Percentiles rank a stretch among this genome's conserved stretches.
Conservation (phyloP, 1,140 invertebrate species). For the Drosophila virilis region DNA sequence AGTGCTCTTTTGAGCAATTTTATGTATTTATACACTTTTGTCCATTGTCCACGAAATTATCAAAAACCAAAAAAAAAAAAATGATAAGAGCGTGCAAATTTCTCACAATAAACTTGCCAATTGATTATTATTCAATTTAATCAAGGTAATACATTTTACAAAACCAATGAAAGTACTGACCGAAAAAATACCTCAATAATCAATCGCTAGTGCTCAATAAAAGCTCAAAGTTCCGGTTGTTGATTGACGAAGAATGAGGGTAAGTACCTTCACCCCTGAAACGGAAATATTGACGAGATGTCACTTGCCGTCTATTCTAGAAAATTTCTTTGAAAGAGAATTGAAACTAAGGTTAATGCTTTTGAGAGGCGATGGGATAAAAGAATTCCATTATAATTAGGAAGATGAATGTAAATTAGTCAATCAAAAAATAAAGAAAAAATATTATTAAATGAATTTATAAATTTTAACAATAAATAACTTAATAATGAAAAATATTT, state of each 20-base stretch:
- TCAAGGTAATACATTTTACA: not conserved
- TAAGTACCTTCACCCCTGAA: not conserved
- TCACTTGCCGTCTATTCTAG: no score
- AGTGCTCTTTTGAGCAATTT: not conserved
- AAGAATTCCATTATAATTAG: no score
- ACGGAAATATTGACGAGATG: not conserved
- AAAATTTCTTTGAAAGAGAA: no score
- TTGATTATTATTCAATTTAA: not conserved
- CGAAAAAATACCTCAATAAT: not conserved
- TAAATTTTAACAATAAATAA: no score
- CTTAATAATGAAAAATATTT: no score
- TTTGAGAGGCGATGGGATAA: not conserved
- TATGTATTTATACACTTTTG: conserved; percentile 4
- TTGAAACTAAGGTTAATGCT: no score
- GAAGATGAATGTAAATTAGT: no score
- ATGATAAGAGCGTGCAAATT: conserved; percentile 1
- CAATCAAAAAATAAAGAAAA: no score
- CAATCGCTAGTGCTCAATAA: not conserved
- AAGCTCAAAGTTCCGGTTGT: not conserved
- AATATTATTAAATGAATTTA: no score
- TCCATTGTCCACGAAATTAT: not conserved
- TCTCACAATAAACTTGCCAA: not conserved
- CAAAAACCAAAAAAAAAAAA: not conserved
- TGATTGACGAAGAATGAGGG: not conserved
- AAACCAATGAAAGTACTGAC: not conserved